phyloP scores from a whole-genome alignment of 2,113 vertebrate genomes.

The Amphiprion ocellaris region DNA sequence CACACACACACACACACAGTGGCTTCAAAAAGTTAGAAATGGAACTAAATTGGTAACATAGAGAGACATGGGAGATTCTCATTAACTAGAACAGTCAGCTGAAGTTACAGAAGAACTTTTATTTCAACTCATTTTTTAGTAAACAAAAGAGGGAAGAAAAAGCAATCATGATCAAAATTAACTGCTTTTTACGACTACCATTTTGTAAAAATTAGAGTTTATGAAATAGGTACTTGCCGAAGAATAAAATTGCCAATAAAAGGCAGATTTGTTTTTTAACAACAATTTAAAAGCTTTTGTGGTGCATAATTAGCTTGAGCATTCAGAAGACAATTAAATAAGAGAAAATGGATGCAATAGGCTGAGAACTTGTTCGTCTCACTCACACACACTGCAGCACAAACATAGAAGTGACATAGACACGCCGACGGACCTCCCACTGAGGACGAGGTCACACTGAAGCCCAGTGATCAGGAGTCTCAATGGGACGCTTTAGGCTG shows the following conservation, averaged over 20 bases:
- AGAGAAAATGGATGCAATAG: constrained; percentile 53
- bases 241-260: constrained; percentile 34
- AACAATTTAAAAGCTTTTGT: constrained; percentile 18
- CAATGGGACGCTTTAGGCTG: constrained; percentile 64
- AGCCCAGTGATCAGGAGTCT: constrained; percentile 71
- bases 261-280: constrained; percentile 3
- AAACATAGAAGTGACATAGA: constrained; percentile 44
- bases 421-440: constrained; percentile 55
- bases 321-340: constrained; percentile 50
- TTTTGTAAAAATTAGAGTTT: constrained; percentile 12
- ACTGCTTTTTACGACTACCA: constrained; percentile 10
- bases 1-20: too few species aligned
- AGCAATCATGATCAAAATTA: constrained; percentile 29
- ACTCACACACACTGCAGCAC: constrained; percentile 28
- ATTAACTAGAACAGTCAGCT: constrained; percentile 27
- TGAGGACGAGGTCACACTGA: constrained; percentile 64
- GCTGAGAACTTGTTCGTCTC: constrained; percentile 40
- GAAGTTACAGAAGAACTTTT: constrained; percentile 3
- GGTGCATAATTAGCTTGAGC: constrained; percentile 37
- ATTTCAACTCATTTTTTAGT: neutral
- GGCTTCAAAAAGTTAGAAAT: constrained; percentile 17
- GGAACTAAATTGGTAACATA: constrained; percentile 34
- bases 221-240: constrained; percentile 11
- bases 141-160: neutral
- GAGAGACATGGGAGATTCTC: constrained; percentile 21